Evolutionary conservation across 1,140 invertebrate genomes (phyloP), one percentile per base, ranked within the genome.

Genomic region (Drosophila leontia): DNA sequence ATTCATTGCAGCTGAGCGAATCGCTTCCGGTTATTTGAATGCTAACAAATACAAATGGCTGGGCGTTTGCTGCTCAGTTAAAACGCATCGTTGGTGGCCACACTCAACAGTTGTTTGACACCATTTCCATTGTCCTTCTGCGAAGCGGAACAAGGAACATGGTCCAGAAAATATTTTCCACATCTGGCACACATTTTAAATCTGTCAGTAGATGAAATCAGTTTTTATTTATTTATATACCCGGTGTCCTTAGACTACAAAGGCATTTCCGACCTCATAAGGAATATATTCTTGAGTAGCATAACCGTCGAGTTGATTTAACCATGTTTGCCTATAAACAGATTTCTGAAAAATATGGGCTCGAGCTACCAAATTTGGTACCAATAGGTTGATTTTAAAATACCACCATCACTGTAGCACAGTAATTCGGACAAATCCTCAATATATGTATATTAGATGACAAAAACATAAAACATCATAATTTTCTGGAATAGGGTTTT

Each of bases 11-110:
- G 51, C 58, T 50, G 69, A 29, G 56, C 53, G 37, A 55, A 78
- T 59, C 81, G 77, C 85, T 88, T 88, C 84, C 85, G 84, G 84
- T 90, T 88, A 88, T 87, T 90, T 84, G 79, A 87, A 84, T 90
- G 68, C 77, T 84, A 84, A 87, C 80, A 90, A 88, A 88, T 84
- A 88, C 85, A 90, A 84, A 90, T 82, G 77, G 83, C 75, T 68
- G 78, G 75, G 51, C 57, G 62, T 81, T 85, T 70, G 82, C 60
- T 71, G 75, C 59, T 74, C 64, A 59, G 57, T 42, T 39, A 79
- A 29, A 44, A 37, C 29, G 51, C 39, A 59, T 35, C 26, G 32
- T 42, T 48, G 65, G 11, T 44, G 41, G 37, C 51, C 57, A 78
- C 77, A 87, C 81, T 90, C 84, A 88, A 88, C 84, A 88, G 84